A percentile compares a stretch with the other conserved stretches of the same genome.
Evolutionary conservation across 2,797 vertebrate genomes (phyloP).

Genomic region (Syncerus caffer): DNA sequence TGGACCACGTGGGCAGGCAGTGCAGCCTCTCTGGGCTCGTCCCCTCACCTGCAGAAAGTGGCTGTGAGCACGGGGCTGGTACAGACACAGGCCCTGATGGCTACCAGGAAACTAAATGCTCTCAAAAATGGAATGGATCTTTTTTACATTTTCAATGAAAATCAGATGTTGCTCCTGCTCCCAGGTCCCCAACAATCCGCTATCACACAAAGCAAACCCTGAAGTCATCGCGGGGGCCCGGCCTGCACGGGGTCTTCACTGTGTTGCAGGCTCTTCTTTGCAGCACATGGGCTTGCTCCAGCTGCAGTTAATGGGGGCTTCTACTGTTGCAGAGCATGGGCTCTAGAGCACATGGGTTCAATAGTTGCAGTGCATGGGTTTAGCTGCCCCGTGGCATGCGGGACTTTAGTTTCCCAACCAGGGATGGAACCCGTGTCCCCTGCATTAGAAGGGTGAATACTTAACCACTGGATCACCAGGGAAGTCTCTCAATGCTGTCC

Average conservation of each 20-base stretch:
- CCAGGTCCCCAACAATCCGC: not conserved
- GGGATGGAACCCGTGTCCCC: not conserved
- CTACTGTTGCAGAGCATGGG: not conserved
- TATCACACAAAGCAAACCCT: not conserved
- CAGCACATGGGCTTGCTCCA: not conserved
- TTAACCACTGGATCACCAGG: not conserved
- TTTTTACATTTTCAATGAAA: not conserved
- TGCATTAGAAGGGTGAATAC: not conserved
- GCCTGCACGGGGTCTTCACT: not conserved
- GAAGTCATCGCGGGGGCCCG: rapidly evolving
- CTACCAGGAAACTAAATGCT: not conserved
- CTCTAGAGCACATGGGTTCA: not conserved
- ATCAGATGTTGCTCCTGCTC: not conserved
- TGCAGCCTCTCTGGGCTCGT: no score
- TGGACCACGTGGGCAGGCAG: not conserved
- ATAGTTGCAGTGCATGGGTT: not conserved
- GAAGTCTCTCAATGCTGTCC: not conserved
- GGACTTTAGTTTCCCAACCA: not conserved
- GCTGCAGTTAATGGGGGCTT: not conserved
- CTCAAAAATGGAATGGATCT: not conserved
- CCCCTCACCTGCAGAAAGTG: not conserved
- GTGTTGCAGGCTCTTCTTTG: not conserved
- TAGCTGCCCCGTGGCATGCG: not conserved
- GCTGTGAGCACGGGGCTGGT: not conserved
- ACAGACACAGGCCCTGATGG: not conserved